Conservation (phyloP, 2,797 vertebrate genomes). For the Trematomus bernacchii region DNA sequence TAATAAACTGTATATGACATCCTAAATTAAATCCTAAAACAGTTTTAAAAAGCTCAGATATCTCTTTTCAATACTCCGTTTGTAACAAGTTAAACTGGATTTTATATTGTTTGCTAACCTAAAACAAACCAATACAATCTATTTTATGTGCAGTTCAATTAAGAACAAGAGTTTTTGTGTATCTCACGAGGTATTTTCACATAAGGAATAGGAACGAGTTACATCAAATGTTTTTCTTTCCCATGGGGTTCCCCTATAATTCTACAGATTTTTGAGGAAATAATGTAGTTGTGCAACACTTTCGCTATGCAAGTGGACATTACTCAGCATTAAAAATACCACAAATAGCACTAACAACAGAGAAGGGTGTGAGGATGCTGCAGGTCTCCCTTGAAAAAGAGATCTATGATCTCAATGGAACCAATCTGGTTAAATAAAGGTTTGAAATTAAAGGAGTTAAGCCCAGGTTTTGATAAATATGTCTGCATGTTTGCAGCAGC, state of each 20-base stretch:
- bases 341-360: not conserved
- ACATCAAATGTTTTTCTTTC: not conserved
- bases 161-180: not conserved
- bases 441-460: too few relatives aligned
- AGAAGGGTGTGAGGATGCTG: not conserved
- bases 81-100: not conserved
- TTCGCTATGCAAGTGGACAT: not conserved
- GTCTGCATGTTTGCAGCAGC: not conserved
- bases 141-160: not conserved
- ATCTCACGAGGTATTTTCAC: not conserved
- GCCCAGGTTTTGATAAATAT: not conserved
- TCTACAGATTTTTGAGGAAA: constrained; percentile 5
- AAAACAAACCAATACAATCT: not conserved
- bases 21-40: too few relatives aligned
- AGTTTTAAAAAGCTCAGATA: not conserved
- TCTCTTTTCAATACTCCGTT: not conserved
- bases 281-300: not conserved
- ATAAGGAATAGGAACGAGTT: not conserved
- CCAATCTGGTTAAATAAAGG: too few relatives aligned
- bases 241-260: constrained; percentile 27
- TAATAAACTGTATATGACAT: not conserved
- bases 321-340: not conserved
- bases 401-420: too few relatives aligned
- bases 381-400: too few relatives aligned
- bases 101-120: not conserved